phyloP scores from a whole-genome alignment of 2,888 invertebrate genomes.

The Rhagophthalmus giganteus region DNA sequence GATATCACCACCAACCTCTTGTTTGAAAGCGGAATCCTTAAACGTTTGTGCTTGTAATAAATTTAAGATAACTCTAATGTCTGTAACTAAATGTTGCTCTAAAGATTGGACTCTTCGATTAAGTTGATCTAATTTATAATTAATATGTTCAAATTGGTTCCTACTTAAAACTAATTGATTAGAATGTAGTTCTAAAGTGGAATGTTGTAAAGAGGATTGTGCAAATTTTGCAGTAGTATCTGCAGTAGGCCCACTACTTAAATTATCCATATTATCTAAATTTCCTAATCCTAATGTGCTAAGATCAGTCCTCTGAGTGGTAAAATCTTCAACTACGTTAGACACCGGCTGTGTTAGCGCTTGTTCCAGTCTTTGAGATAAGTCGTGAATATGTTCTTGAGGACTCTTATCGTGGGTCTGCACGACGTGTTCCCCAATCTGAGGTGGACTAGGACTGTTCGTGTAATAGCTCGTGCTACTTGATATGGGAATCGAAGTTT shows the following conservation, averaged over 20 bases:
- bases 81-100: conserved; percentile 72
- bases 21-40: conserved; percentile 23
- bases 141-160: conserved; percentile 59
- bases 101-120: conserved; percentile 70
- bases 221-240: conserved; percentile 25
- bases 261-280: conserved; percentile 19
- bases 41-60: conserved; percentile 43
- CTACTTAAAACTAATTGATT: conserved; percentile 52
- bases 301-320: conserved; percentile 20
- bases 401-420: conserved; percentile 41
- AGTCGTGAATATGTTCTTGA: conserved; percentile 28
- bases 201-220: conserved; percentile 45
- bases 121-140: conserved; percentile 70
- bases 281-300: conserved; percentile 26
- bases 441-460: conserved; percentile 65
- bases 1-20: conserved; percentile 18
- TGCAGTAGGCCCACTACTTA: conserved; percentile 20
- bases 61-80: conserved; percentile 71
- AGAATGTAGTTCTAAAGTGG: conserved; percentile 48
- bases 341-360: conserved; percentile 21
- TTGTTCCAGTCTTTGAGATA: conserved; percentile 31
- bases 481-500: conserved; percentile 48
- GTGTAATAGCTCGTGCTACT: conserved; percentile 63
- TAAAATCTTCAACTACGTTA: conserved; percentile 14
- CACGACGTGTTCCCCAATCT: conserved; percentile 43